These are phyloP conservation scores for Alviniconcha marisindica DNA, from an alignment of 1,140 invertebrate genomes.

Conservation along the genomic window DNA sequence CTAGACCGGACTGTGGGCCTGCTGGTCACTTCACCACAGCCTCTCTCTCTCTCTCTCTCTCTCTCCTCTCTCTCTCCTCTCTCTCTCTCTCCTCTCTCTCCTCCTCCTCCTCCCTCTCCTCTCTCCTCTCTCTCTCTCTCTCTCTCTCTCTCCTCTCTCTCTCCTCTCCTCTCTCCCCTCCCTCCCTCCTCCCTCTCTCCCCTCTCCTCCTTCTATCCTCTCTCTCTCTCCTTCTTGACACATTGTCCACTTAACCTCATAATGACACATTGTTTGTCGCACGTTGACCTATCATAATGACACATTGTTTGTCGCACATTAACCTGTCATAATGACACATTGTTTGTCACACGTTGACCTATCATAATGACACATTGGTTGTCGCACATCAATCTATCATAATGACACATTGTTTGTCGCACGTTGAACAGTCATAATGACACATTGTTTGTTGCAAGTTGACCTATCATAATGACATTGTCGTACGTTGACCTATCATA, in stretches of 20 bases:
- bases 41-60: too few relatives aligned
- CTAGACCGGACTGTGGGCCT: too few relatives aligned
- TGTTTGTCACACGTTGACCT: too few relatives aligned
- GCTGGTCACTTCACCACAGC: too few relatives aligned
- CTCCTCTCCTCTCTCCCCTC: not conserved
- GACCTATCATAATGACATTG: too few relatives aligned
- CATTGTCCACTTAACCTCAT: not conserved
- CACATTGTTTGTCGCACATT: too few relatives aligned
- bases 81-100: slow-evolving; percentile 10
- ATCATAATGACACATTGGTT: too few relatives aligned
- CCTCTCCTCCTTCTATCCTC: slow-evolving; percentile 13
- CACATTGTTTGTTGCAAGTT: too few relatives aligned
- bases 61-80: not conserved
- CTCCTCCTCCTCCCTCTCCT: not conserved
- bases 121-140: not conserved
- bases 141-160: not conserved
- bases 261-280: not conserved
- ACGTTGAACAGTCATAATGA: not conserved
- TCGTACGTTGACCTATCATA: not conserved
- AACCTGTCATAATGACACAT: too few relatives aligned
- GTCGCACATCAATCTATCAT: too few relatives aligned
- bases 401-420: too few relatives aligned
- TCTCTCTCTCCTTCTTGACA: slow-evolving; percentile 6
- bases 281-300: not conserved
- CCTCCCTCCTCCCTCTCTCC: not conserved